Conservation (phyloP, 2,113 vertebrate species). For the Speoplatyrhinus poulsoni region DNA sequence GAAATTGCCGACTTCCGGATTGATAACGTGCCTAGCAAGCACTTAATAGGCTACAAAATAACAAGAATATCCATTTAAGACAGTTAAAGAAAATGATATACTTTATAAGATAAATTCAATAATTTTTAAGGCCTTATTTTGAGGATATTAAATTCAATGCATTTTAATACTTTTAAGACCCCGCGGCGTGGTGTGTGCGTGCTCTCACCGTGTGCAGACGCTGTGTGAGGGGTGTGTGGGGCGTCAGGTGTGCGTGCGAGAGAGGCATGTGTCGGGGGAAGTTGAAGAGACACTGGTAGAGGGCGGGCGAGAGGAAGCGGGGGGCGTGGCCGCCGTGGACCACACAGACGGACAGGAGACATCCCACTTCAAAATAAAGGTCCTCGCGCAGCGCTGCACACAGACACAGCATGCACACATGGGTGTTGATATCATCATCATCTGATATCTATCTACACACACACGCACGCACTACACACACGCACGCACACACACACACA, state of each 20-base stretch:
- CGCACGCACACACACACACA: background rate
- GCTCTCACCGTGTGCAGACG: slow-evolving; percentile 44
- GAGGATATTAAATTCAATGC: too few species aligned
- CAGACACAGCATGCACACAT: background rate
- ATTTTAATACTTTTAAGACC: too few species aligned
- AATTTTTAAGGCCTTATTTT: background rate
- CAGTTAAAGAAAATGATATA: too few species aligned
- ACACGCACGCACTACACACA: background rate
- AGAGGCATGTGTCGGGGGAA: slow-evolving; percentile 60
- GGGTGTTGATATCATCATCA: background rate
- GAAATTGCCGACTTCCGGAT: too few species aligned
- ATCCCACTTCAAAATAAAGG: slow-evolving; percentile 79
- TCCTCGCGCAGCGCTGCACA: slow-evolving; percentile 76
- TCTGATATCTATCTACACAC: background rate
- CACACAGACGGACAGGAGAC: slow-evolving; percentile 83
- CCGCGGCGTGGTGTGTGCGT: background rate
- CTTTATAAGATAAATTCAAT: too few species aligned
- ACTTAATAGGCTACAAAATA: too few species aligned
- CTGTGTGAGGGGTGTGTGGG: slow-evolving; percentile 35
- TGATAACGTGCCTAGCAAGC: too few species aligned
- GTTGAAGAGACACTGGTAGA: slow-evolving; percentile 83
- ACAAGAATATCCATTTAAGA: too few species aligned
- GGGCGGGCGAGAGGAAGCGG: slow-evolving; percentile 85
- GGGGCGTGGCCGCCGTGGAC: slow-evolving; percentile 85
- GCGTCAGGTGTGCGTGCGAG: slow-evolving; percentile 62